Evolutionary conservation across 2,888 invertebrate species (phyloP).

Genomic region (Lithophane semibrunnea): DNA sequence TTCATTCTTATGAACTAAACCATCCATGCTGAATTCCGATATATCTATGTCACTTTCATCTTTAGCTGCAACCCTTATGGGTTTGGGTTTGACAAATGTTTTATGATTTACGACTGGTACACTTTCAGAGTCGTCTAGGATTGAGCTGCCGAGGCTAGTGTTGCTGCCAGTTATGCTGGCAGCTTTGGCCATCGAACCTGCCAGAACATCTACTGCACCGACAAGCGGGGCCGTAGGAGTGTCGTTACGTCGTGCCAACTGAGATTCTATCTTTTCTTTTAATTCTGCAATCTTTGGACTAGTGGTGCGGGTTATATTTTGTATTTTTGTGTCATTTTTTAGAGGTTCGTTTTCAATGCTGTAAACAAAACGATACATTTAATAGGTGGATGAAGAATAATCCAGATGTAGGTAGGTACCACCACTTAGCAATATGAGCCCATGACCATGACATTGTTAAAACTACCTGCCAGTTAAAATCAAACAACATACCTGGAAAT

Average conservation of each 20-base stretch:
- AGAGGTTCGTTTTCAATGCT: constrained; percentile 87
- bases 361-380: constrained; percentile 64
- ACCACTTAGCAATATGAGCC: not conserved
- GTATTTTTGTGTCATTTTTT: constrained; percentile 80
- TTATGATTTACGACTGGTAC: constrained; percentile 74
- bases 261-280: constrained; percentile 89
- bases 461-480: not conserved
- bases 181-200: constrained; percentile 73
- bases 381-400: not conserved
- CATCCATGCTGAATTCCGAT: constrained; percentile 85
- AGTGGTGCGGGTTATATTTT: constrained; percentile 86
- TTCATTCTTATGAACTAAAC: constrained; percentile 76
- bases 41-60: constrained; percentile 87
- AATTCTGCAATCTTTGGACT: constrained; percentile 90
- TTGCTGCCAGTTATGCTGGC: constrained; percentile 85
- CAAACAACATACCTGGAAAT: constrained; percentile 85
- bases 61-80: constrained; percentile 77
- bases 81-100: constrained; percentile 77
- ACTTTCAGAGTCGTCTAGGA: constrained; percentile 84
- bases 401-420: not conserved
- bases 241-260: constrained; percentile 85
- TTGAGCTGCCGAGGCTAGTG: constrained; percentile 88
- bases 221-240: constrained; percentile 78
- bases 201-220: constrained; percentile 83
- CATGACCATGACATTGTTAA: not conserved